A percentile compares a stretch with the other conserved stretches of the same genome.
These are phyloP conservation scores for Hydropotes inermis DNA, from an alignment of 2,113 vertebrate genomes.

Conservation along the genomic window DNA sequence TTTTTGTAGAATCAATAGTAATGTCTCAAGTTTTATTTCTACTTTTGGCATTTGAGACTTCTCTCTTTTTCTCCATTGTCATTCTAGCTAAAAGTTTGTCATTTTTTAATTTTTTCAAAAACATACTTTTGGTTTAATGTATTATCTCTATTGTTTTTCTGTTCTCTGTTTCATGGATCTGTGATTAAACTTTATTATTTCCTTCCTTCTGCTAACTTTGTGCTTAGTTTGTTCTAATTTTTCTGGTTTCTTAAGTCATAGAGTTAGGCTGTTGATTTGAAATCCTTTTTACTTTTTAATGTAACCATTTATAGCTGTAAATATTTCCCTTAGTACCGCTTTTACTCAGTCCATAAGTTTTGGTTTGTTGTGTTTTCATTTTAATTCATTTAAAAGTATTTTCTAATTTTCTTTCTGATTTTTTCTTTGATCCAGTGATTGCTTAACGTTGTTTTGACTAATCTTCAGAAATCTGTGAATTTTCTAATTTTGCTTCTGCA, in stretches of 20 bases:
- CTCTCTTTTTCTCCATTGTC: neutral
- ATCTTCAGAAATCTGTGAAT: neutral
- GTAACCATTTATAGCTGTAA: neutral
- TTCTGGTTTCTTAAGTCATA: neutral
- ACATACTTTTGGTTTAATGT: neutral
- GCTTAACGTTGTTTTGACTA: neutral
- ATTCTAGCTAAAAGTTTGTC: neutral
- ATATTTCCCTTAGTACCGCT: neutral
- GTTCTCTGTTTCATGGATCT: neutral
- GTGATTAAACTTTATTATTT: neutral
- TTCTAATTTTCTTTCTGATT: neutral
- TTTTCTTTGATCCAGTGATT: neutral
- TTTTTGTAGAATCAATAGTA: neutral
- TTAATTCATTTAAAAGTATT: neutral
- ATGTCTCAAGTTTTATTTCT: neutral
- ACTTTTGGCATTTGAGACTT: neutral
- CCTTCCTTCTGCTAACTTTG: neutral
- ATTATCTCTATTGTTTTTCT: neutral
- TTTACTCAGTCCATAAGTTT: neutral
- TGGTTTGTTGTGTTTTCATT: neutral
- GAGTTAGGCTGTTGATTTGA: neutral
- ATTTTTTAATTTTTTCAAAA: neutral
- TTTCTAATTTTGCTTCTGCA: neutral
- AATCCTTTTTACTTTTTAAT: neutral
- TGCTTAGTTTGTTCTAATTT: neutral